Percentiles rank a stretch among this genome's conserved stretches.
Conservation (phyloP, 2,888 invertebrate species). For the Lampropteryx suffumata region DNA sequence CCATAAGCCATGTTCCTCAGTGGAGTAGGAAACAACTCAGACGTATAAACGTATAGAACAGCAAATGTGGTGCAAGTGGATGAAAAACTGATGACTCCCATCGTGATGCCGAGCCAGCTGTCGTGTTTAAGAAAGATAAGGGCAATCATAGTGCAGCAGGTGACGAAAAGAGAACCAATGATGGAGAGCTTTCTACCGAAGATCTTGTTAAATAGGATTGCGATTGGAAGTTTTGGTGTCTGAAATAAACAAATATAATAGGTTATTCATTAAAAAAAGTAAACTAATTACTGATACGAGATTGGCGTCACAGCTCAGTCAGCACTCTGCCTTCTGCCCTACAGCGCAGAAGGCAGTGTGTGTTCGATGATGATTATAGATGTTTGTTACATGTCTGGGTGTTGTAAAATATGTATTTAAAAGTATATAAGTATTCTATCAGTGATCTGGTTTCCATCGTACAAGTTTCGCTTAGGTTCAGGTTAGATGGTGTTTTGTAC, state of each 20-base stretch:
- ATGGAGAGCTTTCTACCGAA: constrained; percentile 46
- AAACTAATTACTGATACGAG: no score
- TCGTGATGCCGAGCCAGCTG: constrained; percentile 41
- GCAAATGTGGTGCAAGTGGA: constrained; percentile 42
- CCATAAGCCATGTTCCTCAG: constrained; percentile 58
- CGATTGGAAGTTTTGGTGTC: constrained; percentile 47
- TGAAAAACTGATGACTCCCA: constrained; percentile 49
- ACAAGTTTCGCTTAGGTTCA: no score
- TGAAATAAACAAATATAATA: constrained; percentile 28
- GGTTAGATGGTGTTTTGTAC: no score
- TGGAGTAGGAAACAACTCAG: constrained; percentile 59
- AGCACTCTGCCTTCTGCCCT: no score
- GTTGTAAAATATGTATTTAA: no score
- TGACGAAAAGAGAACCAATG: constrained; percentile 34
- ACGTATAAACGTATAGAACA: constrained; percentile 48
- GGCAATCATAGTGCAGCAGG: constrained; percentile 43
- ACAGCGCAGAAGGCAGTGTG: no score
- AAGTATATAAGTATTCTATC: no score
- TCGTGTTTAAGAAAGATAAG: constrained; percentile 46
- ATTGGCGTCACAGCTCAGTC: no score
- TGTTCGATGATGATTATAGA: no score
- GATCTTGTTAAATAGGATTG: constrained; percentile 47
- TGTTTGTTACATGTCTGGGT: no score
- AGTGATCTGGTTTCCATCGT: no score
- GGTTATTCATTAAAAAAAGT: no score